These are phyloP conservation scores for Micronisus gabar DNA, from an alignment of 2,113 vertebrate genomes.

Conservation along the genomic window DNA sequence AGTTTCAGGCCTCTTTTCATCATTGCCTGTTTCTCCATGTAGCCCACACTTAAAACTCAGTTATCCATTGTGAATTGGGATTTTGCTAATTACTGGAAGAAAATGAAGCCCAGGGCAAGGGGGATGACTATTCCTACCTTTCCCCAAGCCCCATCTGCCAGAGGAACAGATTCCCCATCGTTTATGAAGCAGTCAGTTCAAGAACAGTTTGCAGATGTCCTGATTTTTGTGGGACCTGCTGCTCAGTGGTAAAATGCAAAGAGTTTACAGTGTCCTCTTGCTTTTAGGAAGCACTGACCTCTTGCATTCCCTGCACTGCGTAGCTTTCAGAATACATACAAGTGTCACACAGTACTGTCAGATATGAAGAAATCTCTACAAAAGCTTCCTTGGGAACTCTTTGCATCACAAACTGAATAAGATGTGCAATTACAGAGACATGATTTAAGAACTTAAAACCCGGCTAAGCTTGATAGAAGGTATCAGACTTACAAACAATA, in stretches of 20 bases:
- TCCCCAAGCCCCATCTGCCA: not conserved
- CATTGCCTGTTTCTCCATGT: not conserved
- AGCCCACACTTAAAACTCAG: not conserved
- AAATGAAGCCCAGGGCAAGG: not conserved
- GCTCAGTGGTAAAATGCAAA: not conserved
- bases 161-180: not conserved
- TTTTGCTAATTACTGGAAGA: constrained; percentile 26
- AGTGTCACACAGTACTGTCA: not conserved
- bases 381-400: constrained; percentile 4
- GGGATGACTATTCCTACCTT: not conserved
- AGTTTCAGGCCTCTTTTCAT: constrained; percentile 6
- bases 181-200: not conserved
- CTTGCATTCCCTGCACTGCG: not conserved
- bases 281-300: not conserved
- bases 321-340: not conserved
- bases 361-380: not conserved
- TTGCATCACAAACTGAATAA: constrained; percentile 10
- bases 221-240: not conserved
- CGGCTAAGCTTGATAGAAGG: constrained; percentile 33
- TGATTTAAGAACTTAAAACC: constrained; percentile 58
- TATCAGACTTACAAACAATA: constrained; percentile 53
- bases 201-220: not conserved
- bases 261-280: not conserved
- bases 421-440: constrained; percentile 53
- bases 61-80: constrained; percentile 2